Percentiles rank a stretch among this genome's conserved stretches.
Evolutionary conservation across 2,113 vertebrate genomes (phyloP).

Genomic region (Lepus timidus): DNA sequence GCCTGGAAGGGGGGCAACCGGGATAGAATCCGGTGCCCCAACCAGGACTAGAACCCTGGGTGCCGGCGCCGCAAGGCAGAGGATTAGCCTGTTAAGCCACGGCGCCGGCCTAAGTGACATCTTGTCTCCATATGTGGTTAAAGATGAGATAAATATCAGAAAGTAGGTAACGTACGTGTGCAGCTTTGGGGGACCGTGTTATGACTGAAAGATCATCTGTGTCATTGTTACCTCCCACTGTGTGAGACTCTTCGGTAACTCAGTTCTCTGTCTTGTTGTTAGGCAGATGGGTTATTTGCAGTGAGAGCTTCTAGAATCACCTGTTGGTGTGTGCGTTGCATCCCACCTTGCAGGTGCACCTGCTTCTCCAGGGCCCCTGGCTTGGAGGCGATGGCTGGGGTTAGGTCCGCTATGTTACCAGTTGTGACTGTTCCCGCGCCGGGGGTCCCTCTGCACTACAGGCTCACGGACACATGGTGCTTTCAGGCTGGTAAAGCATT

Average conservation of each 20-base stretch:
- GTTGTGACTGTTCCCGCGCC: not conserved
- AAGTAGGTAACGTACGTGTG: not conserved
- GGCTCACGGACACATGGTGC: no score
- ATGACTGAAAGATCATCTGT: not conserved
- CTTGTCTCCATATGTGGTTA: not conserved
- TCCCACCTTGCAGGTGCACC: not conserved
- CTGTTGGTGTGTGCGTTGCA: not conserved
- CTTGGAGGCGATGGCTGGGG: not conserved
- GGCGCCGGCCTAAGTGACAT: not conserved
- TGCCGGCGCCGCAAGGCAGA: no score
- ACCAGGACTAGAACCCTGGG: no score
- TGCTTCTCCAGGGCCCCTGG: fast-evolving
- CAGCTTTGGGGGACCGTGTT: not conserved
- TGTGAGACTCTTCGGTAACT: not conserved
- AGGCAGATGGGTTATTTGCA: not conserved
- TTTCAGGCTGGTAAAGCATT: conserved; percentile 8
- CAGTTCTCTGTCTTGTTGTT: not conserved
- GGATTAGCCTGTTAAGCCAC: no score
- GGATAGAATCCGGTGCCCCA: no score
- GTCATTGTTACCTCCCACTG: not conserved
- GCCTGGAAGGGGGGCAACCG: no score
- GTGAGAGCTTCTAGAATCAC: not conserved
- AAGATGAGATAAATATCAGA: not conserved
- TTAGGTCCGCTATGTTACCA: not conserved
- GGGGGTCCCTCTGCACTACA: no score